phyloP scores from a whole-genome alignment of 2,113 vertebrate genomes.

The Ophiodon elongatus region DNA sequence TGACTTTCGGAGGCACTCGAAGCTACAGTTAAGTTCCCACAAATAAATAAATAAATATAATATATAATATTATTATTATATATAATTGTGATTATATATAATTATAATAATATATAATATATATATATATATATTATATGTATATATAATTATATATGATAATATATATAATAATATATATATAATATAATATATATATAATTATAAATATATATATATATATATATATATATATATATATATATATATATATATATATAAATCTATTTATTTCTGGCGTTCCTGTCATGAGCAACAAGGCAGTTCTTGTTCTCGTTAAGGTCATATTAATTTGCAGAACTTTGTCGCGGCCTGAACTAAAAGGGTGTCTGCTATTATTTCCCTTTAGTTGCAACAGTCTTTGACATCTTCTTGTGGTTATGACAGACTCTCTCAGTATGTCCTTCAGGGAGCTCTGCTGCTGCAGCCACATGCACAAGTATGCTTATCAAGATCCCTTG shows the following conservation, averaged over 20 bases:
- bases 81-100: too few relatives aligned
- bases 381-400: neutral
- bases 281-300: neutral
- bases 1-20: too few relatives aligned
- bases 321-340: neutral
- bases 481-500: slow-evolving; percentile 33
- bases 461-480: slow-evolving; percentile 35
- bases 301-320: neutral
- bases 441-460: neutral
- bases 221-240: too few relatives aligned
- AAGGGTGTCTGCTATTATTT: neutral
- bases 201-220: too few relatives aligned
- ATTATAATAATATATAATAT: too few relatives aligned
- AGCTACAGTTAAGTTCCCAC: neutral
- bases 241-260: too few relatives aligned
- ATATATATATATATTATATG: too few relatives aligned
- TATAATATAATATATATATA: too few relatives aligned
- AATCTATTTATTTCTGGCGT: neutral
- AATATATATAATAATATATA: too few relatives aligned
- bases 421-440: neutral
- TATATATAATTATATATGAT: too few relatives aligned
- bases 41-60: too few relatives aligned
- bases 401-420: neutral
- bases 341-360: neutral
- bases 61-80: too few relatives aligned